Evolutionary conservation across 2,113 vertebrate species (phyloP).

Genomic region (Serilophus lunatus): DNA sequence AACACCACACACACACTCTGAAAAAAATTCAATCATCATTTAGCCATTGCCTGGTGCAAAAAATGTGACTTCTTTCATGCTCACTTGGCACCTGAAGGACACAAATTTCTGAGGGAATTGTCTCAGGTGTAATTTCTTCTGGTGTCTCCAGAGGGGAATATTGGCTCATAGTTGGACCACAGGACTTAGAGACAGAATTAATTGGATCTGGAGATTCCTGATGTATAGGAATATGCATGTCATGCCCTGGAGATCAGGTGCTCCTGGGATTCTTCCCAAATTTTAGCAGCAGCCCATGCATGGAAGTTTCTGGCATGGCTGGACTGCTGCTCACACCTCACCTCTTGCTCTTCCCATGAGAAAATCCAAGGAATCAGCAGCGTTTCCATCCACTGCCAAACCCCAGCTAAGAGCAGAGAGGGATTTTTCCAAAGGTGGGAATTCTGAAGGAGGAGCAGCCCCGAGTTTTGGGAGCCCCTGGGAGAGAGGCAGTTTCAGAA

Average conservation of each 20-base stretch:
- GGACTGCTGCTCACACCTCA: neutral
- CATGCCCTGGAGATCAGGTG: neutral
- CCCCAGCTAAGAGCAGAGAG: fast-evolving
- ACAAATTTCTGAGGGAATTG: neutral
- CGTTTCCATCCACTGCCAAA: neutral
- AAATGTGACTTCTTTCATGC: neutral
- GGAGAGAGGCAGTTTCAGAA: neutral
- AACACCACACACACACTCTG: neutral
- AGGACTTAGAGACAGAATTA: neutral
- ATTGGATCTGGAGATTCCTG: neutral
- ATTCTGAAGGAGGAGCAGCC: neutral
- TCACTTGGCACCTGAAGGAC: neutral
- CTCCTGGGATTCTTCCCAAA: neutral
- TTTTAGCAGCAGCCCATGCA: neutral
- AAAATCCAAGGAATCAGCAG: neutral
- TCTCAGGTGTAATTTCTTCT: neutral
- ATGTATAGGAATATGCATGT: fast-evolving
- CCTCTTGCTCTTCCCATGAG: neutral
- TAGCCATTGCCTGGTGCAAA: neutral
- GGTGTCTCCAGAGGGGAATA: slow-evolving; percentile 7
- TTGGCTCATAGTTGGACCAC: neutral
- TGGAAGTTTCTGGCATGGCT: neutral
- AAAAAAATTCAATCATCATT: neutral
- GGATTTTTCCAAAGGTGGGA: neutral
- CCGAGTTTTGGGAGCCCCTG: fast-evolving